Conservation (phyloP, 2,113 vertebrate genomes). For the Sebastes fasciatus region DNA sequence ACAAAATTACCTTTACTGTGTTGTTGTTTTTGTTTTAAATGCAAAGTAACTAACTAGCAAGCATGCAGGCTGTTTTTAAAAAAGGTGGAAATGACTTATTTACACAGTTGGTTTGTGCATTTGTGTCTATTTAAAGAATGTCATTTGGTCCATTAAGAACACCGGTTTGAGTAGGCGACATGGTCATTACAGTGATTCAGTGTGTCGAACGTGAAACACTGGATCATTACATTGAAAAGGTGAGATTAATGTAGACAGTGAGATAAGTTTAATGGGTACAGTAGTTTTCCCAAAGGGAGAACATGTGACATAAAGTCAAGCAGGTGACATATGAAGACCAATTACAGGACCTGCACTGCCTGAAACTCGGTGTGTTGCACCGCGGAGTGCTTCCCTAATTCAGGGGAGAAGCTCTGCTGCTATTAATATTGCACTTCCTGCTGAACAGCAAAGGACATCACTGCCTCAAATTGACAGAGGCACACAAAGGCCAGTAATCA, state of each 20-base stretch:
- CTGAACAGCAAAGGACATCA: slow-evolving; percentile 72
- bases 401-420: slow-evolving; percentile 34
- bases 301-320: slow-evolving; percentile 63
- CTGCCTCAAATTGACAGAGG: slow-evolving; percentile 71
- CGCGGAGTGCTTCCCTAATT: slow-evolving; percentile 38
- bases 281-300: slow-evolving; percentile 52
- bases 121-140: slow-evolving; percentile 15
- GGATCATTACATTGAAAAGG: slow-evolving; percentile 48
- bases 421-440: slow-evolving; percentile 77
- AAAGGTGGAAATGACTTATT: not conserved
- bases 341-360: slow-evolving; percentile 55
- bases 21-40: slow-evolving; percentile 19
- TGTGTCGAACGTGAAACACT: slow-evolving; percentile 29
- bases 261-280: slow-evolving; percentile 56
- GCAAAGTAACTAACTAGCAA: not conserved
- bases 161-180: not conserved
- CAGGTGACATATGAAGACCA: slow-evolving; percentile 72
- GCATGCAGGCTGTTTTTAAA: not conserved
- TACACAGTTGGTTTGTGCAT: not conserved
- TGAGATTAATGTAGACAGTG: slow-evolving; percentile 52
- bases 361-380: slow-evolving; percentile 36
- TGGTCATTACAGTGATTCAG: slow-evolving; percentile 21
- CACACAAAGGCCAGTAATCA: slow-evolving; percentile 80
- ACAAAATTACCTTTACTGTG: not conserved
- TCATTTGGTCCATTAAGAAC: slow-evolving; percentile 22